Conservation (phyloP, 2,888 invertebrate genomes). For the Hyposoter dolosus region DNA sequence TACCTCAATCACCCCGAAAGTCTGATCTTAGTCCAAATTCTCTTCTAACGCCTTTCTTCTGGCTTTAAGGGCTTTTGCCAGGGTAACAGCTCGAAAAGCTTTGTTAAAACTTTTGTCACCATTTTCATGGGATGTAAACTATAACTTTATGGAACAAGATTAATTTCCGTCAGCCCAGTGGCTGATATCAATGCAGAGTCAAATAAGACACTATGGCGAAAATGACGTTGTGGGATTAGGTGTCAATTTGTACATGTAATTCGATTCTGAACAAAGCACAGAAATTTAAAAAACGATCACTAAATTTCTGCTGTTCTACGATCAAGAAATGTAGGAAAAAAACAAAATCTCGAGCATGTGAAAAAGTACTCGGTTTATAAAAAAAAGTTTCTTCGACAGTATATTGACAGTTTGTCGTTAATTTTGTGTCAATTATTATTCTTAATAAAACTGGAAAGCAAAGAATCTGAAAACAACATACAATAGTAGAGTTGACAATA, state of each 20-base stretch:
- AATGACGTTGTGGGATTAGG: no score
- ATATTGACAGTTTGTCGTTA: no score
- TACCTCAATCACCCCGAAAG: neutral
- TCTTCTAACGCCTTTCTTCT: neutral
- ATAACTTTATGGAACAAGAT: neutral
- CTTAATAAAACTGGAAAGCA: no score
- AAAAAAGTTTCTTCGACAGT: no score
- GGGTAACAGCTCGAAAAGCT: neutral
- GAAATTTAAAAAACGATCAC: neutral
- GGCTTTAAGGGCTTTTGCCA: neutral
- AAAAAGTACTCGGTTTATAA: neutral
- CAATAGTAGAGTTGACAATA: neutral
- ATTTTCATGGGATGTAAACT: neutral
- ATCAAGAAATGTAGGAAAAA: neutral
- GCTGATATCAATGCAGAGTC: no score
- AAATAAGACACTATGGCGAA: no score
- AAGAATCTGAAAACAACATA: neutral
- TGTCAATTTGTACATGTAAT: no score
- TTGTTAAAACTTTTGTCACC: neutral
- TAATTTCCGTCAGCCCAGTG: no score
- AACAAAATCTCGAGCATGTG: neutral
- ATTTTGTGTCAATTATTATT: no score
- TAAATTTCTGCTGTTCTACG: neutral
- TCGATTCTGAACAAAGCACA: neutral
- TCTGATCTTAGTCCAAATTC: neutral